Conservation (phyloP, 2,888 invertebrate genomes). For the Nomada lathburiana region DNA sequence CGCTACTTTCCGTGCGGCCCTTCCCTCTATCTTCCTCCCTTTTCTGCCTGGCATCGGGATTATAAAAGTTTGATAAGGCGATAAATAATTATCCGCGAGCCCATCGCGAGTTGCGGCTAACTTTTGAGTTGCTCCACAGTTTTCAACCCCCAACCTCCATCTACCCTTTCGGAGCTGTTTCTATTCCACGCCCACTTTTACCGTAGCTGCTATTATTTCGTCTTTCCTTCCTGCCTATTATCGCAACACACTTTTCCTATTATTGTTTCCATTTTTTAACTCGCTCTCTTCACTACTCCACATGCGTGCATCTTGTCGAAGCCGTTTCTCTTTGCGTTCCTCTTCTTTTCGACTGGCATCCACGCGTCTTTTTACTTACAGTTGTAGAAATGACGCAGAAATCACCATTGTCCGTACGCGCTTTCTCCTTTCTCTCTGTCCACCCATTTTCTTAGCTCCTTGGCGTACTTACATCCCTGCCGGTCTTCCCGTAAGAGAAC, state of each 20-base stretch:
- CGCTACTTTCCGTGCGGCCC: constrained; percentile 46
- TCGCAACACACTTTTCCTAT: not conserved
- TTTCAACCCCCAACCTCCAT: constrained; percentile 40
- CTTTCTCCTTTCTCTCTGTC: not conserved
- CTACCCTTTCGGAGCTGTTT: constrained; percentile 9
- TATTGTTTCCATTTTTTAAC: not conserved
- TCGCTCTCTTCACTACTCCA: not conserved
- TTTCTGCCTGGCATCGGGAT: constrained; percentile 71
- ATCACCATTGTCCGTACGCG: too few relatives aligned
- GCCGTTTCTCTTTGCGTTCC: not conserved
- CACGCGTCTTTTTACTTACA: not conserved
- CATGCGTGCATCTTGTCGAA: too few relatives aligned
- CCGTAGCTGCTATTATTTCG: constrained; percentile 19
- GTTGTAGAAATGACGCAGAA: too few relatives aligned
- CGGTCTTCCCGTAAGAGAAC: not conserved
- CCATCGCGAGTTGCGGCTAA: constrained; percentile 71
- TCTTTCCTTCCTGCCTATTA: constrained; percentile 7
- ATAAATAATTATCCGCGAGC: constrained; percentile 82
- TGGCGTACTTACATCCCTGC: too few relatives aligned
- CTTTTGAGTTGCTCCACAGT: constrained; percentile 75
- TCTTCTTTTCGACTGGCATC: not conserved
- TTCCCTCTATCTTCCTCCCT: constrained; percentile 22
- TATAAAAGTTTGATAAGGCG: constrained; percentile 83
- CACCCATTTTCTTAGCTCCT: too few relatives aligned
- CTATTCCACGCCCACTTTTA: constrained; percentile 5